phyloP scores from a whole-genome alignment of 2,888 invertebrate species.

The Lacanobia oleracea region DNA sequence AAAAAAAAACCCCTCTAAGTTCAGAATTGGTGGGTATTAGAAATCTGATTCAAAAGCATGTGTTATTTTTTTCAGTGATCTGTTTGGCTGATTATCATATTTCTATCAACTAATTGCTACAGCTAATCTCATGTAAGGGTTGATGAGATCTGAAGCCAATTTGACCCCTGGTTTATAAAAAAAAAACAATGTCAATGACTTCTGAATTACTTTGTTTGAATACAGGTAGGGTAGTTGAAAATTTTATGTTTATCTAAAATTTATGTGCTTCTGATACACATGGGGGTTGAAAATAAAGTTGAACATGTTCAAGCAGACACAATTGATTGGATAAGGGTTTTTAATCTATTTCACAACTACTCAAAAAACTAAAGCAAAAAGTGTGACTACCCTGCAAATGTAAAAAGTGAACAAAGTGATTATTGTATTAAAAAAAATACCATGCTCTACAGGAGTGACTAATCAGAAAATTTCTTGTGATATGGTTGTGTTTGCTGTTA shows the following conservation, averaged over 20 bases:
- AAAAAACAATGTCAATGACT: slow-evolving; percentile 3
- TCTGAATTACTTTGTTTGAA: background rate
- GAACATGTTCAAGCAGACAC: background rate
- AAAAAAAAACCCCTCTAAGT: background rate
- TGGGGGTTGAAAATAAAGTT: background rate
- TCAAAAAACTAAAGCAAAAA: background rate
- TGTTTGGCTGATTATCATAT: background rate
- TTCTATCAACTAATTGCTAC: background rate
- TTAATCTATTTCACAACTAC: background rate
- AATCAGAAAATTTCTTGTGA: slow-evolving; percentile 6
- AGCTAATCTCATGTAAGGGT: background rate
- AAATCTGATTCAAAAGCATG: background rate
- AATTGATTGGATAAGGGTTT: background rate
- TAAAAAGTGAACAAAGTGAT: background rate
- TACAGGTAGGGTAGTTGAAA: background rate
- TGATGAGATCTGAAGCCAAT: background rate
- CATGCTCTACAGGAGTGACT: slow-evolving; percentile 1
- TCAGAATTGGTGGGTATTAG: background rate
- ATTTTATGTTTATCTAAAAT: background rate
- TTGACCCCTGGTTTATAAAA: background rate
- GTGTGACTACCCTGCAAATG: slow-evolving; percentile 43
- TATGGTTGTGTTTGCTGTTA: slow-evolving; percentile 8
- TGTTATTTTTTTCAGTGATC: background rate
- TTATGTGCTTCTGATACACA: background rate
- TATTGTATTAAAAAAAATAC: slow-evolving; percentile 19